Base-by-base conservation (phyloP, 92 coral and sea anemone species). In the Actinostola sp. region DNA sequence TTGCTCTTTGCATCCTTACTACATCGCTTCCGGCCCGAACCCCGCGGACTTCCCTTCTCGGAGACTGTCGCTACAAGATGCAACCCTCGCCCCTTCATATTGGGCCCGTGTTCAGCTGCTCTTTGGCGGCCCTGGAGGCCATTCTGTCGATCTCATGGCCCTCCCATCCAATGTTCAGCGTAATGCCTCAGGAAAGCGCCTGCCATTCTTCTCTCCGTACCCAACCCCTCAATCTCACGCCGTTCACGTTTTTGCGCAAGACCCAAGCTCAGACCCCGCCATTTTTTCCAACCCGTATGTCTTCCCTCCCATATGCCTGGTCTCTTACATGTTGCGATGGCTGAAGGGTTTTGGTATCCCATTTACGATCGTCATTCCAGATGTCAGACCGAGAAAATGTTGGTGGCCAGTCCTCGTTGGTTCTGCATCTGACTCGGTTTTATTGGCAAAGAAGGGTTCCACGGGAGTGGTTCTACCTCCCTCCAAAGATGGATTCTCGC, bases 371-470 rank as follows among this genome's bases (percentile, higher is more conserved):
- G 79, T 83, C 11, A 79, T 71, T 13, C 39, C 73, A n/a, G 84
- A 77, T 43, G 38, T 58, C 2, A 45, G 50, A 14, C 92, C 83
- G 8, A 26, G 83, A 12, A 39, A 58, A 19, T 88, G 48, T 42
- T 88, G 92, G 92, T 88, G 88, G 88, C 88, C 88, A 7, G 32
- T 86, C 50, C 10, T 28, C 16, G 13, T 51, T 75, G n/a, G n/a
- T n/a, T n/a, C n/a, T n/a, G n/a, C n/a, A 0, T 20, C 27, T 1
- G 16, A 3, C 0, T 51, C 51, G 7, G 57, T 1, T 14, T 34
- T 36, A 29, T 20, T 84, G 59, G 76, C 84, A 1, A 1, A 13
- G 2, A 57, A 59, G 29, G 84, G 84, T 51, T 62, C 71, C 10
- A 11, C n/a, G 1, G 43, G 72, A 11, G 70, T 78, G 3, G 44